These are phyloP conservation scores for Grantiella picta DNA, from an alignment of 2,113 vertebrate genomes.

Conservation along the genomic window DNA sequence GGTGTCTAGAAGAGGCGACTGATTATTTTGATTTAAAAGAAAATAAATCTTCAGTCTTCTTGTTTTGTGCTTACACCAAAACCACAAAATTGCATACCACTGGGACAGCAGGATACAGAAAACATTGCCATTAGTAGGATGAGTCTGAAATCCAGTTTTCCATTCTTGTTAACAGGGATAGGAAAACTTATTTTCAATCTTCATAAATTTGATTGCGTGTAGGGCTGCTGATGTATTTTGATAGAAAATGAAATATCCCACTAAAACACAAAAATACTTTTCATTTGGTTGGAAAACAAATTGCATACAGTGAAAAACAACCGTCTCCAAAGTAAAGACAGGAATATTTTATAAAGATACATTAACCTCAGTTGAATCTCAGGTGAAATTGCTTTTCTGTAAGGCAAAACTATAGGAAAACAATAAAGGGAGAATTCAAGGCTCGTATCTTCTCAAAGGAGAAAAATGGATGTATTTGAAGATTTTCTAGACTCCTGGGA, in stretches of 20 bases:
- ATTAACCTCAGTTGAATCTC: not conserved
- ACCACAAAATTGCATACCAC: not conserved
- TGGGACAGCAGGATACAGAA: not conserved
- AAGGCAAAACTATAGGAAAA: not conserved
- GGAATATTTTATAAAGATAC: not conserved
- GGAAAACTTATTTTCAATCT: not conserved
- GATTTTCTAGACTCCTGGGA: not conserved
- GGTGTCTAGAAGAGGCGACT: not conserved
- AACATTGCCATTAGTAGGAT: not conserved
- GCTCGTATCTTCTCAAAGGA: not conserved
- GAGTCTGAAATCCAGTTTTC: not conserved
- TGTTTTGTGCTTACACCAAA: not conserved
- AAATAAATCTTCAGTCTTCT: not conserved
- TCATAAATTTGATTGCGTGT: not conserved
- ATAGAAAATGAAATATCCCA: not conserved
- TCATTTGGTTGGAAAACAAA: not conserved
- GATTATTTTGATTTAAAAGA: not conserved
- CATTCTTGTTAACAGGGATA: fast-evolving
- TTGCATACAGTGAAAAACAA: not conserved
- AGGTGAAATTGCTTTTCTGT: not conserved
- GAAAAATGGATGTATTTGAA: not conserved
- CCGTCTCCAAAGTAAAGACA: not conserved
- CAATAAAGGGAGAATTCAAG: not conserved
- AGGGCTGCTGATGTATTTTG: not conserved
- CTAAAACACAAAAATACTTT: not conserved